Evolutionary conservation across 2,888 invertebrate genomes (phyloP).

Genomic region (Chrysolina haemoptera): DNA sequence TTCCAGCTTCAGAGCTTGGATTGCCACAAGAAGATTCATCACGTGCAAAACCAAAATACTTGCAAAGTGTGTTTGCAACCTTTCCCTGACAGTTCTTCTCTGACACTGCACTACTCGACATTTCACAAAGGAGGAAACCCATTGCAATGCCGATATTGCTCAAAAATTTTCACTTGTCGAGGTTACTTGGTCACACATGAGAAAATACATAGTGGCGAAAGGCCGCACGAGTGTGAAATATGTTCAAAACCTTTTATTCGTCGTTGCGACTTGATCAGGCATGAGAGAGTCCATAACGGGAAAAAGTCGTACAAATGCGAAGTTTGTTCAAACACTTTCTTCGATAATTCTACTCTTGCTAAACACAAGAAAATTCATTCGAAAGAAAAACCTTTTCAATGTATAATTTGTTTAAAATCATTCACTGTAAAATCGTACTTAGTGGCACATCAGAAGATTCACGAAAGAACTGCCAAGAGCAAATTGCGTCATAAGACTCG

Average conservation of each 20-base stretch:
- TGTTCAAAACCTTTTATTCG: neutral
- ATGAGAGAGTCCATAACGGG: neutral
- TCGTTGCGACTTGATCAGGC: no score
- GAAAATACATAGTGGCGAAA: neutral
- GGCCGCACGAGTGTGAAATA: neutral
- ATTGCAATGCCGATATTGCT: neutral
- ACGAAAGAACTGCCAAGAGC: neutral
- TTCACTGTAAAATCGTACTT: neutral
- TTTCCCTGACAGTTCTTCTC: neutral
- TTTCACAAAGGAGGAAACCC: neutral
- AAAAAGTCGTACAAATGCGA: neutral
- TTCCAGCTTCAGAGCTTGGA: neutral
- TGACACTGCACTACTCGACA: neutral
- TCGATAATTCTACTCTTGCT: no score
- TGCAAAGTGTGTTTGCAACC: neutral
- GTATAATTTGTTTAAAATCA: neutral
- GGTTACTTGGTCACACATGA: neutral
- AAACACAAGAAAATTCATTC: neutral
- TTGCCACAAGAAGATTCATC: neutral
- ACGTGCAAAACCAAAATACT: neutral
- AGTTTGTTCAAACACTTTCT: neutral
- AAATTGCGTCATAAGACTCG: neutral
- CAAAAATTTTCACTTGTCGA: neutral
- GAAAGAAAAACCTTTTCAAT: neutral
- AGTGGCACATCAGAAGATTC: neutral